Conservation (phyloP, 2,113 vertebrate genomes). For the Pelodiscus sinensis region DNA sequence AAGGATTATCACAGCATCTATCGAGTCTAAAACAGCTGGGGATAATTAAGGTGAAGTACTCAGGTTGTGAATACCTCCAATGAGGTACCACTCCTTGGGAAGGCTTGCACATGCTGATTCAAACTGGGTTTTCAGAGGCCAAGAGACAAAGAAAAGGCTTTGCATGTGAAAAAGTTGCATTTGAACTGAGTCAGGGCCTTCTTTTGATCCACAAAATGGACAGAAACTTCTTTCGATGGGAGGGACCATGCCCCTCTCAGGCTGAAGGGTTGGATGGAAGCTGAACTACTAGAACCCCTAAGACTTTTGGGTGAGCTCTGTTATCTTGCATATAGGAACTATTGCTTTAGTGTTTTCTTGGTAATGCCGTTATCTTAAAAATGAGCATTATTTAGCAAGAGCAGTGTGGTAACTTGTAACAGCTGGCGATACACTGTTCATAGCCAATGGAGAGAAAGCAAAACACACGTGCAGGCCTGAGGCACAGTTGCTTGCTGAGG, state of each 20-base stretch:
- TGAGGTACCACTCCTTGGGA: background rate
- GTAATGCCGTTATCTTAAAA: background rate
- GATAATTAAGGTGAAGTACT: background rate
- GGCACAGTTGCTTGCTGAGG: background rate
- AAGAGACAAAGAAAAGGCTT: background rate
- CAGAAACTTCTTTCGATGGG: background rate
- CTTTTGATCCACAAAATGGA: background rate
- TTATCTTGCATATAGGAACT: background rate
- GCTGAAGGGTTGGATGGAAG: background rate
- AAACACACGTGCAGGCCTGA: background rate
- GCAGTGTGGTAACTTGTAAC: background rate
- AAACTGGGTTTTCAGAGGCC: background rate
- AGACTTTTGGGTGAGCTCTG: background rate
- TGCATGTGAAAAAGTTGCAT: background rate
- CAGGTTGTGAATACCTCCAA: background rate
- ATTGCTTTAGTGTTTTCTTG: background rate
- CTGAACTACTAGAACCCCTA: background rate
- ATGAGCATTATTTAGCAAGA: background rate
- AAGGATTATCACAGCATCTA: background rate
- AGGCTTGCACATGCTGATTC: background rate
- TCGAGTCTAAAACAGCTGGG: background rate
- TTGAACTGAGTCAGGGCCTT: background rate
- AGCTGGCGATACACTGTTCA: background rate
- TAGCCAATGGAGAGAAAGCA: background rate
- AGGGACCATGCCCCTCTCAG: background rate